These are phyloP conservation scores for Orbicella faveolata DNA, from an alignment of 64 coral and sea anemone species.

Conservation along the genomic window DNA sequence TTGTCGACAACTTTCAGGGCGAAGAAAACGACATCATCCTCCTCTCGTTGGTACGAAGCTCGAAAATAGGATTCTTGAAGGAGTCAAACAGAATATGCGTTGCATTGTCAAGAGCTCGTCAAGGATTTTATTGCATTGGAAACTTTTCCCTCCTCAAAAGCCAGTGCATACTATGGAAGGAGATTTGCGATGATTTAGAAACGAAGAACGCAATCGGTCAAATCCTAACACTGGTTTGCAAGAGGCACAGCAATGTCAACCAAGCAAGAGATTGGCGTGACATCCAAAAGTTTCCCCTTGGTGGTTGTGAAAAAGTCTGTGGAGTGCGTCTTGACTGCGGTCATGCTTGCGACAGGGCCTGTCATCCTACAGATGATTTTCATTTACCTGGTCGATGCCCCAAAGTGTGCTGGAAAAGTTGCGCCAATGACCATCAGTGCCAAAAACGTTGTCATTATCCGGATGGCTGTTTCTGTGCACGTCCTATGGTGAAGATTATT, in stretches of 20 bases:
- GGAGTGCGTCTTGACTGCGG: slow-evolving; percentile 28
- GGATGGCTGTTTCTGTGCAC: background rate
- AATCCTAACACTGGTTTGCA: slow-evolving; percentile 41
- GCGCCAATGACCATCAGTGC: background rate
- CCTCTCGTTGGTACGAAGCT: slow-evolving; percentile 79
- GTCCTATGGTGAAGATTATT: background rate
- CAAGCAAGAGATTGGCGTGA: slow-evolving; percentile 11
- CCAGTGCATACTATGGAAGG: slow-evolving; percentile 52
- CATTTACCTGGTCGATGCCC: slow-evolving; percentile 6
- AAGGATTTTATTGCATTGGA: slow-evolving; percentile 55
- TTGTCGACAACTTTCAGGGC: slow-evolving; percentile 86
- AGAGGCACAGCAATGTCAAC: slow-evolving; percentile 50
- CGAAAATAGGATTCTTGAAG: slow-evolving; percentile 67
- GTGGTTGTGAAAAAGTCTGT: slow-evolving; percentile 38
- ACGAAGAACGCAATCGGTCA: slow-evolving; percentile 44
- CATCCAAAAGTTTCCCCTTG: slow-evolving; percentile 32
- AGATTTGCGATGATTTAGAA: slow-evolving; percentile 55
- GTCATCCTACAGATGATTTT: slow-evolving; percentile 24
- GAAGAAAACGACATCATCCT: slow-evolving; percentile 90
- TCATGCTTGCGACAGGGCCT: slow-evolving; percentile 6
- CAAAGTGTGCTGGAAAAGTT: background rate
- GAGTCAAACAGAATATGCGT: slow-evolving; percentile 69
- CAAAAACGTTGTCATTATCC: background rate
- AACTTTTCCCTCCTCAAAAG: slow-evolving; percentile 35
- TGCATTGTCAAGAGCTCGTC: slow-evolving; percentile 41